Evolutionary conservation across 2,797 vertebrate genomes (phyloP).

Genomic region (Cyprinella venusta): DNA sequence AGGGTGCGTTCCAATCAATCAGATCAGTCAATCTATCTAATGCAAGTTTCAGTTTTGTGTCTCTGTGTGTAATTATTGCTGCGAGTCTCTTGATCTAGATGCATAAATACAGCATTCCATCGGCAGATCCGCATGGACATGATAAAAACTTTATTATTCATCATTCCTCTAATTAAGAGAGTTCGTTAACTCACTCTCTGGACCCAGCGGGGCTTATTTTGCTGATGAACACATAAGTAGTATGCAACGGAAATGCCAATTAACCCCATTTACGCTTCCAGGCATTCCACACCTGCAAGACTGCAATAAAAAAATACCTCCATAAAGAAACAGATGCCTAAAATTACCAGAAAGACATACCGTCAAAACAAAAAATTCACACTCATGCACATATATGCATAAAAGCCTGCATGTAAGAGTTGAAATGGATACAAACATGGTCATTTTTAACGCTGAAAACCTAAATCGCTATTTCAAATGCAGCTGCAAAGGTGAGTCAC

Average conservation of each 20-base stretch:
- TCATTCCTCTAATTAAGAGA: conserved; percentile 63
- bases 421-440: background rate
- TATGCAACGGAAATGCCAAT: conserved; percentile 60
- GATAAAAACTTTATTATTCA: conserved; percentile 59
- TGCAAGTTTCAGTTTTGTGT: background rate
- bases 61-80: conserved; percentile 15
- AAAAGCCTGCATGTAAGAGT: background rate
- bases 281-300: conserved; percentile 48
- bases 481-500: conserved; percentile 53
- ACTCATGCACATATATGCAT: background rate
- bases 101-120: conserved; percentile 40
- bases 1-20: conserved; percentile 4
- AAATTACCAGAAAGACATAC: background rate
- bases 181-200: conserved; percentile 59
- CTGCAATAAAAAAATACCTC: conserved; percentile 27
- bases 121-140: conserved; percentile 46
- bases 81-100: conserved; percentile 32
- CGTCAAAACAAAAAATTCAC: background rate
- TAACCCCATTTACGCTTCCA: conserved; percentile 61
- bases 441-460: conserved; percentile 43
- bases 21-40: background rate
- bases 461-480: conserved; percentile 36
- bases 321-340: background rate
- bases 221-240: conserved; percentile 64
- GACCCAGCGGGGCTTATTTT: conserved; percentile 57